Evolutionary conservation across 2,888 invertebrate species (phyloP), one percentile per base, ranked within the genome.

Genomic region (Liopterus haemorrhoidalis): DNA sequence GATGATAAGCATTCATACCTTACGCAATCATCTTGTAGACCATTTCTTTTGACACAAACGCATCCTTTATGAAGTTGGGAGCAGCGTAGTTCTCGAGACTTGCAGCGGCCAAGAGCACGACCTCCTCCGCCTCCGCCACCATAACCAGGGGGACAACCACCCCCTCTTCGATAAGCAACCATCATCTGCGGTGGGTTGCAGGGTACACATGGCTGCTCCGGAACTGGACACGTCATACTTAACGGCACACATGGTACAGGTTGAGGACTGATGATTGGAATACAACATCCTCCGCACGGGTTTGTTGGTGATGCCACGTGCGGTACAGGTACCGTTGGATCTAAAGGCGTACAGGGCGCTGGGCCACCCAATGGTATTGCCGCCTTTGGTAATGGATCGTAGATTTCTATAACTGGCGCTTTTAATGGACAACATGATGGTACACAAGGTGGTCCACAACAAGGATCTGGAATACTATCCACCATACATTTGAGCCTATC

Each of bases 121-220:
- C 64, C 58, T 19, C 59, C 58, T 6, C 59, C 58, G 40, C 68
- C 67, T 32, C 65, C 63, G 47, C 61, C 57, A 25, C 64, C 70
- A 4, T 57, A 49, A 2, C 67, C 66, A 14, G 69, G 59, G 4
- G 64, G 66, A 33, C 67, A 63, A n/a, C 59, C 59, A 41, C 67
- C 66, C 36, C 65, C 63, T 46, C 62, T 56, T 27, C 64, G 68
- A 11, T 76, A 68, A 51, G 76, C 71, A 33, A 76, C 73, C 62
- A 76, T 72, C 50, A 75, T 74, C 51, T 76, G 74, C 25, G 76
- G 63, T 2, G 77, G 76, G 50, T 76, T 67, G 50, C 76, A 71
- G 9, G 73, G 69, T 0, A 75, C 76, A 38, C 77, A 74, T 2
- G 77, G 76, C 48, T 77, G 76, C 55, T 53, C 70, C 68, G 39